Evolutionary conservation across 2,797 vertebrate genomes (phyloP), one percentile per base, ranked within the genome.

Genomic region (Sphenopsis melanotis): DNA sequence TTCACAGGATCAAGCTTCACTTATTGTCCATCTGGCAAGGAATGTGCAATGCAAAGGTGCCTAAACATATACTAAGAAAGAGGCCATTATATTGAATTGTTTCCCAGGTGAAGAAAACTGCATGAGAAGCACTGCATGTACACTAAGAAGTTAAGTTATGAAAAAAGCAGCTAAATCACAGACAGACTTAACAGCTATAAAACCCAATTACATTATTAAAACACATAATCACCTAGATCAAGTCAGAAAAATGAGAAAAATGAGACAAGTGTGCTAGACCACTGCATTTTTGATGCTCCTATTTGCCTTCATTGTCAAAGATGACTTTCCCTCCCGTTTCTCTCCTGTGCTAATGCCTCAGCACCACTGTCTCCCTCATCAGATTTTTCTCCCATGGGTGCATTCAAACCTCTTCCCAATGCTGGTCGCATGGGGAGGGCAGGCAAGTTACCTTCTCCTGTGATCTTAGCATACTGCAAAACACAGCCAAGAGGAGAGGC

Each of bases 301-400:
- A 3, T 59, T 83, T 64, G 34, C 47, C 24, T 27, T 89, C 46
- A n/a, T 21, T 24, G 9, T 26, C 20, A 69, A 13, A 36, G 3
- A 8, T 3, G 2, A 42, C n/a, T 74, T 77, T 83, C 6, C 24
- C 8, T 68, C 37, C 15, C 9, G 6, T 70, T 47, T 37, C 13
- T 80, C 50, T 82, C 49, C 52, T 2, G 1, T 64, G 41, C 15
- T 66, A 42, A 4, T 7, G 10, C 29, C 32, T 68, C 55, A 44
- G 8, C 21, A 79, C 1, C 1, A 1, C 26, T 53, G 9, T 8
- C 12, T 1, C 3, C 1, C 13, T 15, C 8, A 36, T 37, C 27
- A 47, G 34, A 44, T 65, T 65, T 61, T 8, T 64, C 44, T 77
- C 49, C 21, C 26, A 23, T 0, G 53, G 32, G 15, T 66, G 16